Evolutionary conservation across 2,888 invertebrate species (phyloP), one percentile per base, ranked within the genome.

Genomic region (Neria commutata): DNA sequence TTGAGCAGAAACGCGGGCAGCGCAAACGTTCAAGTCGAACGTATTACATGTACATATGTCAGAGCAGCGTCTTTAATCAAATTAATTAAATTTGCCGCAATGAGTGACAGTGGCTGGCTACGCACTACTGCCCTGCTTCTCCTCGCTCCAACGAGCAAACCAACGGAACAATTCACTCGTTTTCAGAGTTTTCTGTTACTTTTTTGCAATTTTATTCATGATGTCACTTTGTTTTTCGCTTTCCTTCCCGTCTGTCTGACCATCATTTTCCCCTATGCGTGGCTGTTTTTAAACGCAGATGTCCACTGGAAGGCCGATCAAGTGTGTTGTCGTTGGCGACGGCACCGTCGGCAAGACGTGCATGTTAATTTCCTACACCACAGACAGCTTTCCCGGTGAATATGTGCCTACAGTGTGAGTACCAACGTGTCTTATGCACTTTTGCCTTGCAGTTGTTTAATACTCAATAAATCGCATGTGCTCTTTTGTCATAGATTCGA

Each of bases 361-460:
- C 83, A 92, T 95, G 91, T 85, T 95, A 81, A 94, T 95, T 84
- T 92, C 94, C 34, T 95, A 95, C 81, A 94, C 94, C 42, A 94
- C 94, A 68, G 92, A 94, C 77, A 92, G 91, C 84, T 95, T 95
- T 86, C 95, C 94, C 56, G 93, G 92, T 66, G 94, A 94, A 89
- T 95, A 95, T 86, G 93, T 94, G 73, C 94, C 94, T 73, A 95
- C 95, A 80, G 94, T 94, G 94, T 94, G 85, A 90, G 92, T 89
- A 14, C 5, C 17, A 16, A 48, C 23, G 25, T 40, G 23, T 54
- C 53, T 40, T 33, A 49, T 33, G 25, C 48, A 24, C 6, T 54
- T 25, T 17, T 54, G 24, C 34, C 19, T 48, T 14, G 17, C 42
- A 24, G 26, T 19, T 57, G 2, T 26, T 54, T 40, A 24, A 33